A percentile compares a stretch with the other conserved stretches of the same genome.
Conservation (phyloP, 2,797 vertebrate species). For the Gouania willdenowi region DNA sequence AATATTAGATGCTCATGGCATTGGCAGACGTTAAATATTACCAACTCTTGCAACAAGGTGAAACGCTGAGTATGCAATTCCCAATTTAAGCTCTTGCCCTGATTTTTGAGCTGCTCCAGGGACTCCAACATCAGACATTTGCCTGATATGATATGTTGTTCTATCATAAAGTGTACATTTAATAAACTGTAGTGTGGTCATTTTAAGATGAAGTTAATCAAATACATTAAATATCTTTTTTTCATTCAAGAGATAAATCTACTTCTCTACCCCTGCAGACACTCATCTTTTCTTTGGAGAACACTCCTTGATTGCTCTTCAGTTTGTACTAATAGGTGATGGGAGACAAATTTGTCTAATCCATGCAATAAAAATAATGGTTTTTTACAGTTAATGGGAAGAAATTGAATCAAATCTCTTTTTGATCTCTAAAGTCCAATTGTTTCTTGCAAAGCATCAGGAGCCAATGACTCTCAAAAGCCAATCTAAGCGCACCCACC, state of each 20-base stretch:
- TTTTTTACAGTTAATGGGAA: conserved; percentile 41
- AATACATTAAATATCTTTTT: not conserved
- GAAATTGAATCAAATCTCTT: conserved; percentile 43
- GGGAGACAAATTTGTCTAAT: conserved; percentile 27
- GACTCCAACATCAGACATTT: too few relatives aligned
- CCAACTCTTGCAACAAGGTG: too few relatives aligned
- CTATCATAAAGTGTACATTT: too few relatives aligned
- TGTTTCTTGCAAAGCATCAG: conserved; percentile 38
- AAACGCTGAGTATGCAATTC: too few relatives aligned
- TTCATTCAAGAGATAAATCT: not conserved
- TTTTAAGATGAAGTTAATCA: too few relatives aligned
- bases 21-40: too few relatives aligned
- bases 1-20: too few relatives aligned
- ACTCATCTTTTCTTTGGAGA: conserved; percentile 3
- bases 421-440: conserved; percentile 40
- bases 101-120: too few relatives aligned
- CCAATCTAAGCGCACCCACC: conserved; percentile 27
- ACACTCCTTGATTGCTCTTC: conserved; percentile 1
- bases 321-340: conserved; percentile 28
- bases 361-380: conserved; percentile 25
- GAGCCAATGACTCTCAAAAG: conserved; percentile 31
- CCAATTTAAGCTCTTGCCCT: too few relatives aligned
- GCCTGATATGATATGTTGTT: too few relatives aligned
- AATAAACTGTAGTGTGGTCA: too few relatives aligned
- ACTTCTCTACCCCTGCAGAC: not conserved